Base-by-base conservation (phyloP, 2,888 invertebrate genomes). In the Pristionchus exspectatus region DNA sequence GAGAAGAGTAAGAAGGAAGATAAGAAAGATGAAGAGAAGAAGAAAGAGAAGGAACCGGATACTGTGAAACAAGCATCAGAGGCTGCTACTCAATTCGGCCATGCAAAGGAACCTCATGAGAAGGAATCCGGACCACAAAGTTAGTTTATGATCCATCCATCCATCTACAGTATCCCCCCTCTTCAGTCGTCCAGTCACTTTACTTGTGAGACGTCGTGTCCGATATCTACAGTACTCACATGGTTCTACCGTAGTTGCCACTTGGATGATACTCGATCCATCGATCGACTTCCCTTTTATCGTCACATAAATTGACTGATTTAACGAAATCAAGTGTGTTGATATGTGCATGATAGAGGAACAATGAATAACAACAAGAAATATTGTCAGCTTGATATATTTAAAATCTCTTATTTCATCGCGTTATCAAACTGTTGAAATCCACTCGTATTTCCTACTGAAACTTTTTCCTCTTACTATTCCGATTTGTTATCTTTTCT, bases 221-320 rank as follows among this genome's bases (percentile, higher is more conserved):
- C 66, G 27, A 66, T 27, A 30, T 38, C 74, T 74, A 38, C 74
- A 74, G 74, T 74, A 74, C 74, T 38, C 74, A 21, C 33, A 38
- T 74, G 38, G 38, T 44, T 38, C 33, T n/a, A 74, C 74, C 21
- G 74, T 74, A 74, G 38, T 18, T 74, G 74, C 30, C 74, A 24
- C 21, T 21, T 74, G 21, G 74, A 74, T 38, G 74, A 74, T 21
- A 38, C 44, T 81, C 50, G 81, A 81, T 81, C 50, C n/a, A 77
- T 77, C 38, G 77, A 77, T 77, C 38, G 21, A 44, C 44, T 44
- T 44, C 77, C 44, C 44, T 81, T 50, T 81, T 81, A 50, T 81
- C 81, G 81, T 50, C 81, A 33, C 81, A 54, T 50, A 81, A 74
- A 74, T 74, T 74, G 74, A 63, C 63, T 63, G 63, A 72, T 72